Evolutionary conservation across 2,797 vertebrate species (phyloP), one percentile per base, ranked within the genome.

Genomic region (Harpagifer antarcticus): DNA sequence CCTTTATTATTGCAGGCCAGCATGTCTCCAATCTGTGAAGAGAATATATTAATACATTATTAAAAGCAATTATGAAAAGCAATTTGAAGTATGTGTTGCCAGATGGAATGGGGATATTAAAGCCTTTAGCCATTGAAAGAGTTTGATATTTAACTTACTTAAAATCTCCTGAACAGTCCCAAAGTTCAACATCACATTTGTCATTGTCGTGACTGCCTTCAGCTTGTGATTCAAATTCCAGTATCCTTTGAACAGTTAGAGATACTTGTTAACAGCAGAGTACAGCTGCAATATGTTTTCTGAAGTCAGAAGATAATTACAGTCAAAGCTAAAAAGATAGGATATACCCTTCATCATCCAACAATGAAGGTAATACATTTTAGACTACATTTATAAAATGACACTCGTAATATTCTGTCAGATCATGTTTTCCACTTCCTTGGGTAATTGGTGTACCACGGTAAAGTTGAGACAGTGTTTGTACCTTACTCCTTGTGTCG

Each of bases 1-100:
- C 97, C 76, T 97, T 98, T 94, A 96, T 95, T 79, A 99, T 83
- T 45, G 96, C 96, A n/a, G 98, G 98, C 98, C 98, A 99, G 91
- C 98, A 99, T 1, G 96, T 94, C 74, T 99, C 98, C 89, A 98
- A 98, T 89, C 98, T 99, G 70, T 48, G 7, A 63, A 20, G 23
- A 67, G 13, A 79, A 58, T 13, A 53, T 5, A 53, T 4, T 19
- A 7, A 7, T 45, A 23, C 6, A 49, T 63, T 16, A 20, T 33
- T 56, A 11, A 42, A 49, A 43, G 8, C 0, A 40, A 53, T 47
- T 40, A 40, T 5, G 3, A 37, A 37, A 37, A 37, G 8, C 1
- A 37, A 37, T 37, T 9, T 37, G 33, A 37, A 37, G 7, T 14
- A n/a, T 27, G 53, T 27, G 44, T 43, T 8, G 57, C 2, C 20